Conservation (phyloP, 2,888 invertebrate species). For the Drosophila affinis region DNA sequence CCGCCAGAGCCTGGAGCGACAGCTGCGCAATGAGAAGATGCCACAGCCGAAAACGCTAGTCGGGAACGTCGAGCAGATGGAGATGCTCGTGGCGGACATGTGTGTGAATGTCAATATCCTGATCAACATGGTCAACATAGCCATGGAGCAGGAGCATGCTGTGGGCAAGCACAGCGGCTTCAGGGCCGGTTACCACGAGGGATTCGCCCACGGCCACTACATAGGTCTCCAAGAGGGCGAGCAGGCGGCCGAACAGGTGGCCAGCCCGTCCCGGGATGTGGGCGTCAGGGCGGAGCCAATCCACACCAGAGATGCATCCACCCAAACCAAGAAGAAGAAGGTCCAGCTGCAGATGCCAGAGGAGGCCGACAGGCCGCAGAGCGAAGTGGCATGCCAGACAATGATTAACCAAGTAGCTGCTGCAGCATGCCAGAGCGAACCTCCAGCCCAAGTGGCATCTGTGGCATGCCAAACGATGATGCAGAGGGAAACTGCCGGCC, state of each 20-base stretch:
- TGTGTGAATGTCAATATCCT: constrained; percentile 49
- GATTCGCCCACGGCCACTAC: constrained; percentile 61
- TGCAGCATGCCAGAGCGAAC: not conserved
- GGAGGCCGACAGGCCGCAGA: not conserved
- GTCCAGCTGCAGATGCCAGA: not conserved
- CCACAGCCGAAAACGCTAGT: constrained; percentile 19
- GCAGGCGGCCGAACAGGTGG: not conserved
- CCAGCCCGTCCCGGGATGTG: not conserved
- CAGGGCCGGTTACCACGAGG: constrained; percentile 60
- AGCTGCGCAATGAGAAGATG: constrained; percentile 23
- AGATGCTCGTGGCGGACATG: constrained; percentile 44
- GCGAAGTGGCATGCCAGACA: not conserved
- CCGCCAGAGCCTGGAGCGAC: constrained; percentile 44
- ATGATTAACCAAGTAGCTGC: too few species aligned
- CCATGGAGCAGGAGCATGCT: constrained; percentile 63
- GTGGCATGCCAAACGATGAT: too few species aligned
- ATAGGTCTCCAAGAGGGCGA: constrained; percentile 63
- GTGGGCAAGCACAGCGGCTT: constrained; percentile 59
- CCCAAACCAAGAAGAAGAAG: not conserved
- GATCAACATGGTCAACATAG: constrained; percentile 58
- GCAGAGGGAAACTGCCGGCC: too few species aligned
- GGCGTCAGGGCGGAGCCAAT: not conserved
- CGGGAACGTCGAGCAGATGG: constrained; percentile 25
- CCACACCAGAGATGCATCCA: not conserved
- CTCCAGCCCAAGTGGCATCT: too few species aligned